phyloP scores from a whole-genome alignment of 2,797 vertebrate genomes.

The Linurgus olivaceus region DNA sequence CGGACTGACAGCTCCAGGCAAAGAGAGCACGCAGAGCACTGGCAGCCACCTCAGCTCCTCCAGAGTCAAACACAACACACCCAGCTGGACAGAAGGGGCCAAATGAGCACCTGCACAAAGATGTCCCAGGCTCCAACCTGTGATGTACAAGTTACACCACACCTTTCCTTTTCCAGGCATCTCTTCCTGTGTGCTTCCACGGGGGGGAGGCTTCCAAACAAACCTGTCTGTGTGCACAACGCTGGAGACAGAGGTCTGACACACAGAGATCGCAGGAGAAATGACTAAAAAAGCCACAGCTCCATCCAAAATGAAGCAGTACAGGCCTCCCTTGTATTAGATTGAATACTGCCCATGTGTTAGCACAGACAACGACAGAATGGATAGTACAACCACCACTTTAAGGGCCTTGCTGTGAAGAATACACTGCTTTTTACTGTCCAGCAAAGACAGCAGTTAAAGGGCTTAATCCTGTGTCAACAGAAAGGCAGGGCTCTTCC shows the following conservation, averaged over 20 bases:
- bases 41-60: background rate
- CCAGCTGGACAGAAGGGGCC: background rate
- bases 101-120: background rate
- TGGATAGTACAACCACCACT: background rate
- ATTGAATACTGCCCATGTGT: background rate
- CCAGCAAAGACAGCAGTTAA: background rate
- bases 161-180: background rate
- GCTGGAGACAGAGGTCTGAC: background rate
- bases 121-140: background rate
- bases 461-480: background rate
- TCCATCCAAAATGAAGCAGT: background rate
- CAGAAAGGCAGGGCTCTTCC: background rate
- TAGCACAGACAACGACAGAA: background rate
- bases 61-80: background rate
- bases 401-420: background rate
- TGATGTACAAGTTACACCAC: background rate
- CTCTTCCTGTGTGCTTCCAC: background rate
- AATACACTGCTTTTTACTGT: background rate
- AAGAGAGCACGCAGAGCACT: background rate
- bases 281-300: background rate
- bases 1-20: accelerated
- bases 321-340: accelerated
- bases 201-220: background rate
- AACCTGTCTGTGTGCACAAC: accelerated
- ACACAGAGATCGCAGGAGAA: background rate